phyloP scores from a whole-genome alignment of 2,888 invertebrate species.

The Limnephilus marmoratus region DNA sequence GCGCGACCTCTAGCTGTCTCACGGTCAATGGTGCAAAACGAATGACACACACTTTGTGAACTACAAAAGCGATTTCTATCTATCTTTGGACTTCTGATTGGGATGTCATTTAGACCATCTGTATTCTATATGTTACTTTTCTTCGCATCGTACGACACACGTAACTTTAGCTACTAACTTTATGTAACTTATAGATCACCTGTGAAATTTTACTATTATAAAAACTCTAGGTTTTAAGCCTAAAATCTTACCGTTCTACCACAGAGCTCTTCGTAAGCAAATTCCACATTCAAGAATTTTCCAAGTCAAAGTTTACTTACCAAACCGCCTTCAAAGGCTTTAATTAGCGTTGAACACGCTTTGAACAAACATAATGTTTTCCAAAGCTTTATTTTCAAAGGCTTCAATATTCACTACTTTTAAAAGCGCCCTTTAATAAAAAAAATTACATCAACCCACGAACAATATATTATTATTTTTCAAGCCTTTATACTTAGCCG shows the following conservation, averaged over 20 bases:
- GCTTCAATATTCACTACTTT: neutral
- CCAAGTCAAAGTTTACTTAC: neutral
- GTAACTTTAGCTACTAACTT: neutral
- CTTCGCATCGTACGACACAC: neutral
- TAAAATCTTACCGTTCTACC: neutral
- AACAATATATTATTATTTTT: neutral
- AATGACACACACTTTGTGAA: neutral
- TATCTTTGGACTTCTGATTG: neutral
- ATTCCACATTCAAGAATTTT: neutral
- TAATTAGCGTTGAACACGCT: neutral
- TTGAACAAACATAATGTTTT: neutral
- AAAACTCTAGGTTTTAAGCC: neutral
- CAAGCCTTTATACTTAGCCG: neutral
- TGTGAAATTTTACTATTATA: neutral
- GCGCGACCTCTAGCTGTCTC: neutral
- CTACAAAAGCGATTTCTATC: neutral
- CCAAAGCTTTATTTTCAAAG: neutral
- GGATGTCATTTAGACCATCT: neutral
- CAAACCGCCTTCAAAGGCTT: neutral
- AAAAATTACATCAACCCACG: neutral
- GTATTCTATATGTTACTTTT: neutral
- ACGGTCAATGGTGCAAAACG: neutral
- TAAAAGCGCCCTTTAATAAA: neutral
- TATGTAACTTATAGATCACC: neutral
- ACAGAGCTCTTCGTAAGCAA: neutral